Percentiles rank a stretch among this genome's conserved stretches.
Evolutionary conservation across 2,797 vertebrate genomes (phyloP).

Genomic region (Holocentrus rufus): DNA sequence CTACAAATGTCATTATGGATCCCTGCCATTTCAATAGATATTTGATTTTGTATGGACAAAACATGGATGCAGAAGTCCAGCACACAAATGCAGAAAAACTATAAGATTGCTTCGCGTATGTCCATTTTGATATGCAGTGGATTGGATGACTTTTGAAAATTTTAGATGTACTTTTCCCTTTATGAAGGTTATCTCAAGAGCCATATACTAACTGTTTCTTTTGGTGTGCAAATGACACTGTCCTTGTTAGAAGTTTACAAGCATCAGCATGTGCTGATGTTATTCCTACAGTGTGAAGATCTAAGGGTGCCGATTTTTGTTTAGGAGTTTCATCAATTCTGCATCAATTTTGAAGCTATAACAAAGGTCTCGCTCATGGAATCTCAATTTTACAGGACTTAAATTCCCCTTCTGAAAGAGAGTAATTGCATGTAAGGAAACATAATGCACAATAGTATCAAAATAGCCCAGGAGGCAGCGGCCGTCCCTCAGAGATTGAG

Average conservation of each 20-base stretch:
- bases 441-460: constrained; percentile 73
- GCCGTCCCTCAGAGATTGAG: constrained; percentile 70
- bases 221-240: constrained; percentile 81
- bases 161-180: constrained; percentile 28
- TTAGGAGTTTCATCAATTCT: constrained; percentile 89
- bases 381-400: constrained; percentile 81
- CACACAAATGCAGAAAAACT: constrained; percentile 67
- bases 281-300: constrained; percentile 86
- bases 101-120: constrained; percentile 36
- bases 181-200: constrained; percentile 86
- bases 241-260: constrained; percentile 87
- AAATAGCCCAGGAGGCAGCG: constrained; percentile 60
- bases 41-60: constrained; percentile 87
- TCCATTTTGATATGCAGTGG: background rate
- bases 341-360: constrained; percentile 83
- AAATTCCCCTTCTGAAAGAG: constrained; percentile 81
- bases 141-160: constrained; percentile 18
- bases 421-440: constrained; percentile 80
- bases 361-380: constrained; percentile 75
- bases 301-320: constrained; percentile 87
- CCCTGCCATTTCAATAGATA: constrained; percentile 87
- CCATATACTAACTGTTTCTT: constrained; percentile 80
- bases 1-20: constrained; percentile 90
- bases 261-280: constrained; percentile 83
- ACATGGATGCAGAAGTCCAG: constrained; percentile 18